phyloP scores from a whole-genome alignment of 2,888 invertebrate species.

The Drosophila nr. fundita region DNA sequence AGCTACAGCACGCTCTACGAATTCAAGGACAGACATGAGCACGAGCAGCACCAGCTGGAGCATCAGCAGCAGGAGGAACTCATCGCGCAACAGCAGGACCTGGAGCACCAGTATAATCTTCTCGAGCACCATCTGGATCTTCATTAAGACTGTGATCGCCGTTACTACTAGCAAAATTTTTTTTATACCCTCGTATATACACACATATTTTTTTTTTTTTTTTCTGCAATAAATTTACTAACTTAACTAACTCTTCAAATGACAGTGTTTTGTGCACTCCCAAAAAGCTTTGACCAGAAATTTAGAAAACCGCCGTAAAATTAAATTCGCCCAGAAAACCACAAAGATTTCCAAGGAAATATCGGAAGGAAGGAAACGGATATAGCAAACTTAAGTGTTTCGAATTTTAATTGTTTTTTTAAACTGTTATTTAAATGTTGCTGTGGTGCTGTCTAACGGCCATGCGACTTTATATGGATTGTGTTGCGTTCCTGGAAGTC shows the following conservation, averaged over 20 bases:
- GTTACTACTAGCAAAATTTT: slow-evolving; percentile 40
- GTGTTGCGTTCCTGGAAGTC: slow-evolving; percentile 40
- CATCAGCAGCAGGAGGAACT: slow-evolving; percentile 64
- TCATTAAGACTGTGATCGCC: slow-evolving; percentile 48
- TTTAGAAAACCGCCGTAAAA: background rate
- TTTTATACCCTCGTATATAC: slow-evolving; percentile 10
- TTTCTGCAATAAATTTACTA: slow-evolving; percentile 41
- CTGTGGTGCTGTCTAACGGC: slow-evolving; percentile 21
- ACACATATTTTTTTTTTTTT: slow-evolving; percentile 32
- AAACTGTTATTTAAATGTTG: too few species aligned
- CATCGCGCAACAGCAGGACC: slow-evolving; percentile 58
- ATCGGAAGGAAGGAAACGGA: background rate
- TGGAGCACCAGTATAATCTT: slow-evolving; percentile 52
- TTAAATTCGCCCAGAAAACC: background rate
- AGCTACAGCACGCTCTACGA: slow-evolving; percentile 83
- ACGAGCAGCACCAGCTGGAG: slow-evolving; percentile 62
- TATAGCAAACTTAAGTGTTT: background rate
- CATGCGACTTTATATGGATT: slow-evolving; percentile 36
- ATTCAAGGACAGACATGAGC: slow-evolving; percentile 74
- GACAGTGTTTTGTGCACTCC: background rate
- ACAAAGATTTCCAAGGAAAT: background rate
- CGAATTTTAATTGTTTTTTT: background rate
- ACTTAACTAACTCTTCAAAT: slow-evolving; percentile 24
- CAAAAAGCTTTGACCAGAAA: background rate
- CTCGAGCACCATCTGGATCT: slow-evolving; percentile 46